Conservation (phyloP, 2,888 invertebrate species). For the Drosophila mercatorum region DNA sequence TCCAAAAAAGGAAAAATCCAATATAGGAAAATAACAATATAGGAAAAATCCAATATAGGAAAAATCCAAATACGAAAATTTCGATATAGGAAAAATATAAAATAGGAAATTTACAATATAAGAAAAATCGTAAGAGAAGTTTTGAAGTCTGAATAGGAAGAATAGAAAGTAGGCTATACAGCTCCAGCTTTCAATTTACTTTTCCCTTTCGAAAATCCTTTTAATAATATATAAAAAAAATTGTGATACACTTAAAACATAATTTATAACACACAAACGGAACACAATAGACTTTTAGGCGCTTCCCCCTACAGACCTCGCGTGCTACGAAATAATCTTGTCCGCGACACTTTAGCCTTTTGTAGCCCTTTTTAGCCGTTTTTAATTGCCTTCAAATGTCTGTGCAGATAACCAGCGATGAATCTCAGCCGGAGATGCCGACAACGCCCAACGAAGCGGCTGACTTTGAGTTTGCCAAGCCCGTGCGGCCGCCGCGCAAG, state of each 20-base stretch:
- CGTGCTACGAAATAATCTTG: too few species aligned
- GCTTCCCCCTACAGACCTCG: neutral
- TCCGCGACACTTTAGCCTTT: too few species aligned
- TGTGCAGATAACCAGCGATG: constrained; percentile 73
- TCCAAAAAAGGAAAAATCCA: too few species aligned
- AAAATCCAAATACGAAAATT: neutral
- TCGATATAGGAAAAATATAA: neutral
- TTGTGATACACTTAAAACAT: neutral
- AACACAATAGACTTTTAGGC: neutral
- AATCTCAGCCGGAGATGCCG: constrained; percentile 69
- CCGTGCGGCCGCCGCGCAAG: constrained; percentile 73
- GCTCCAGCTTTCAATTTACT: neutral
- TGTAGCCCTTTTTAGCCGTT: too few species aligned
- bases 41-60: neutral
- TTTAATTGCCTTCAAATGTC: neutral
- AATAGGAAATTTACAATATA: neutral
- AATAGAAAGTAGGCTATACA: neutral
- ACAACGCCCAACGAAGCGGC: constrained; percentile 9
- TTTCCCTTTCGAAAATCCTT: neutral
- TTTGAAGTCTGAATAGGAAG: neutral
- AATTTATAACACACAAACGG: neutral
- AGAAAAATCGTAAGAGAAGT: neutral
- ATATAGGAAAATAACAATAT: too few species aligned
- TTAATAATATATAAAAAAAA: neutral
- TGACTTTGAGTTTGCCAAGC: constrained; percentile 70